Conservation (phyloP, 1,140 invertebrate species). For the Heliconius himera region DNA sequence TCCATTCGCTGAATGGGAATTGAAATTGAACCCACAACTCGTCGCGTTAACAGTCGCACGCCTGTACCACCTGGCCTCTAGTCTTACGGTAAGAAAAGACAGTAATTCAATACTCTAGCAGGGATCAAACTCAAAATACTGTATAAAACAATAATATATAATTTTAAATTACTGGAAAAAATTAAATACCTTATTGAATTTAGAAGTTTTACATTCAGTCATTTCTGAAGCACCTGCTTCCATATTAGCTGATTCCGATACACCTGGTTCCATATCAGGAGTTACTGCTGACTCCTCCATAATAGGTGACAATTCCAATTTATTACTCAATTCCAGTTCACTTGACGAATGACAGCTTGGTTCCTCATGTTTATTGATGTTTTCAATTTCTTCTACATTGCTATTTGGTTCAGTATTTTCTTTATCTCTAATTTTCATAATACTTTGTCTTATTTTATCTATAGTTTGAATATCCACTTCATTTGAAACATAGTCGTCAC, state of each 20-base stretch:
- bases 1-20: too few species aligned
- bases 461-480: slow-evolving; percentile 85
- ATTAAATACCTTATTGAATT: slow-evolving; percentile 56
- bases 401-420: slow-evolving; percentile 49
- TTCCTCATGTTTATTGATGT: slow-evolving; percentile 52
- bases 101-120: too few species aligned
- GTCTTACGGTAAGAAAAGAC: too few species aligned
- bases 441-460: slow-evolving; percentile 83
- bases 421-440: slow-evolving; percentile 77
- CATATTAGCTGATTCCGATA: slow-evolving; percentile 42
- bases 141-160: neutral
- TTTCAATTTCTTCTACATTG: slow-evolving; percentile 50
- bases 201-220: slow-evolving; percentile 55
- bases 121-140: too few species aligned
- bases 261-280: slow-evolving; percentile 35
- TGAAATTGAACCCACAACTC: too few species aligned
- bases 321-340: slow-evolving; percentile 53
- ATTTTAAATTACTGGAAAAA: neutral
- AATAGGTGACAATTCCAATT: slow-evolving; percentile 46
- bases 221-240: slow-evolving; percentile 41
- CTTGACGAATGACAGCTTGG: slow-evolving; percentile 41
- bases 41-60: too few species aligned
- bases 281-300: slow-evolving; percentile 46
- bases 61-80: too few species aligned
- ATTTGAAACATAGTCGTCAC: slow-evolving; percentile 91